Evolutionary conservation across 2,888 invertebrate genomes (phyloP).

Genomic region (Blastobasis lacticolella): DNA sequence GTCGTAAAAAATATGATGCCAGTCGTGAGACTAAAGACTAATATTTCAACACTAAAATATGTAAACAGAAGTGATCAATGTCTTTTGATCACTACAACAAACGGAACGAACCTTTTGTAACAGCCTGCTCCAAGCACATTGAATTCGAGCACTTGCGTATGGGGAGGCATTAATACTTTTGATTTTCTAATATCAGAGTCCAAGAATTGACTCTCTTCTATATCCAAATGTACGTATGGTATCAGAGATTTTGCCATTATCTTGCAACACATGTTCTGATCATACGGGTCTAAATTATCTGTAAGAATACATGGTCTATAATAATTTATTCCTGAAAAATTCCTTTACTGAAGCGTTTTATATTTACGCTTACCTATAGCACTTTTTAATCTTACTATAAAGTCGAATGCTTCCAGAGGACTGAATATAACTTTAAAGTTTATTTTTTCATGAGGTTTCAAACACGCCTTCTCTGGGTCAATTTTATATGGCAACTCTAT

Average conservation of each 20-base stretch:
- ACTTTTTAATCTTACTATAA: constrained; percentile 54
- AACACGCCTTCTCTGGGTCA: constrained; percentile 52
- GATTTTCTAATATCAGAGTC: constrained; percentile 57
- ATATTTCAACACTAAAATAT: too few relatives aligned
- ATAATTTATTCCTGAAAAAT: too few relatives aligned
- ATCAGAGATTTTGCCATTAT: constrained; percentile 76
- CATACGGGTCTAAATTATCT: constrained; percentile 69
- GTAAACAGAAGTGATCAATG: constrained; percentile 7
- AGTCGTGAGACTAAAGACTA: too few relatives aligned
- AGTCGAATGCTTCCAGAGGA: constrained; percentile 71
- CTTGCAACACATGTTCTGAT: constrained; percentile 67
- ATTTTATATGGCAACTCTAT: constrained; percentile 67
- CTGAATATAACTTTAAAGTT: constrained; percentile 68
- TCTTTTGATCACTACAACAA: too few relatives aligned
- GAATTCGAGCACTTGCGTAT: constrained; percentile 77
- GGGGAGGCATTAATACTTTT: constrained; percentile 51
- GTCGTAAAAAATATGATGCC: too few relatives aligned
- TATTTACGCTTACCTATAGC: constrained; percentile 38
- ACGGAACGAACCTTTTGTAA: constrained; percentile 54
- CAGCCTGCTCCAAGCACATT: constrained; percentile 77
- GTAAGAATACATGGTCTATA: constrained; percentile 5
- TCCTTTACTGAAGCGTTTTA: too few relatives aligned
- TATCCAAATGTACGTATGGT: constrained; percentile 81
- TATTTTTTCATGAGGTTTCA: constrained; percentile 52
- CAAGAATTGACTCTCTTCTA: constrained; percentile 78